phyloP scores from a whole-genome alignment of 1,140 invertebrate genomes.

The Andrena cerasifolii region DNA sequence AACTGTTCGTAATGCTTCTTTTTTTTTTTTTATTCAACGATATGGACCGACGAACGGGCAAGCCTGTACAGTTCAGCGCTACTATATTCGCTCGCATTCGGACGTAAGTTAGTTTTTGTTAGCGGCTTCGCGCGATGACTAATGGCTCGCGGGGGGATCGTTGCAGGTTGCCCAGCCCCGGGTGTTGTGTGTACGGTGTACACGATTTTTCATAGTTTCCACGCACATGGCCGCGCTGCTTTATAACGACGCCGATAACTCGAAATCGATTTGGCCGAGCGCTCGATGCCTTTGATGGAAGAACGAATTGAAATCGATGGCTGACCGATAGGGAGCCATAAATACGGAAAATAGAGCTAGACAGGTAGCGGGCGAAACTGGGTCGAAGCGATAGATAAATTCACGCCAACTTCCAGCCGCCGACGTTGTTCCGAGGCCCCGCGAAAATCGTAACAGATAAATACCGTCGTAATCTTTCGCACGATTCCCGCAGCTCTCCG shows the following conservation, averaged over 20 bases:
- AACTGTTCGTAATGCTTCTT: constrained; percentile 54
- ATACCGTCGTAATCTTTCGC: neutral
- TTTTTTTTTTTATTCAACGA: neutral
- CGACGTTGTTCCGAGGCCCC: neutral
- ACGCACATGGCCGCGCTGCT: constrained; percentile 49
- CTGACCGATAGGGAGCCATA: constrained; percentile 26
- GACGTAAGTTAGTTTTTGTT: constrained; percentile 70
- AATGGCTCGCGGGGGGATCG: constrained; percentile 63
- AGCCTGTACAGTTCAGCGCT: neutral
- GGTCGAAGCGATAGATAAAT: neutral
- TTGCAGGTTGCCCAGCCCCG: constrained; percentile 55
- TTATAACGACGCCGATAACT: constrained; percentile 56
- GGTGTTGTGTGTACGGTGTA: constrained; percentile 53
- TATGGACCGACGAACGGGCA: neutral
- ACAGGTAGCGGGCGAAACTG: neutral
- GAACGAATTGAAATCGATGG: constrained; percentile 56
- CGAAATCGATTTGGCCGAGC: constrained; percentile 60
- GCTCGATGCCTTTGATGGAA: constrained; percentile 38
- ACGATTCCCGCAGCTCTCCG: too few species aligned
- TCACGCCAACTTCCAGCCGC: neutral
- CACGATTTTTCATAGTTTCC: constrained; percentile 71
- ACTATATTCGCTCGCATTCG: constrained; percentile 11
- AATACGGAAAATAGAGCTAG: constrained; percentile 24
- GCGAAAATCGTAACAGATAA: constrained; percentile 2
- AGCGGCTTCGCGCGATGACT: constrained; percentile 61